Base-by-base conservation (phyloP, 2,113 vertebrate species). In the Crotalus horridus region DNA sequence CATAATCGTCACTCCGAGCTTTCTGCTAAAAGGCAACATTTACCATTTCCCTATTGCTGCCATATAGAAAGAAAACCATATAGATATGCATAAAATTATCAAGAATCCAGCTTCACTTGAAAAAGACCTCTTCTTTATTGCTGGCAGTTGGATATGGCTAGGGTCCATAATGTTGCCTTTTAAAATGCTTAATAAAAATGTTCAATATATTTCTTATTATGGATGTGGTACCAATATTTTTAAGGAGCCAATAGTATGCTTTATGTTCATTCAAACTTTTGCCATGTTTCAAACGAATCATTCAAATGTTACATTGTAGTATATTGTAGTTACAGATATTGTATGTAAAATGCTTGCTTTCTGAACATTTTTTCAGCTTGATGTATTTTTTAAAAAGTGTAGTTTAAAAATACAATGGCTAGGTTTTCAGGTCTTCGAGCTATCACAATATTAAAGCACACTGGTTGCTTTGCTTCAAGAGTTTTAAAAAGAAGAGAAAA, bases 401-500 rank as follows among this genome's bases (percentile, higher is more conserved):
- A 55, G 26, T 20, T 54, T 55, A 56, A 20, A 55, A 55, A 88
- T 55, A 88, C 54, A 51, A 48, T 15, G 2, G 61, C 53, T 88
- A 26, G 59, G 24, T 6, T 46, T 56, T 61, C n/a, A 61, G 3
- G 51, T 17, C 21, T 13, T 86, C 2, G n/a, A 91, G 33, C 43
- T 56, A 8, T 55, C 51, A 51, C 29, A 33, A 61, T 43, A 33
- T 24, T 61, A 61, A 61, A 51, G 43, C 5, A 26, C 48, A 92
- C 11, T 87, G 46, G 61, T 51, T 39, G 29, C 85, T 81, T 81
- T 64, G 85, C 26, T 92, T 64, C 59, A 53, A 29, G 46, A n/a
- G 17, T n/a, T 87, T 94, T 48, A 21, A 69, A 69, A 54, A 51
- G 87, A 90, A n/a, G 87, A 95, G 33, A 88, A 3, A 92, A 51